Percentiles rank a stretch among this genome's conserved stretches.
Evolutionary conservation across 2,888 invertebrate genomes (phyloP).

Genomic region (Mythimna impura): DNA sequence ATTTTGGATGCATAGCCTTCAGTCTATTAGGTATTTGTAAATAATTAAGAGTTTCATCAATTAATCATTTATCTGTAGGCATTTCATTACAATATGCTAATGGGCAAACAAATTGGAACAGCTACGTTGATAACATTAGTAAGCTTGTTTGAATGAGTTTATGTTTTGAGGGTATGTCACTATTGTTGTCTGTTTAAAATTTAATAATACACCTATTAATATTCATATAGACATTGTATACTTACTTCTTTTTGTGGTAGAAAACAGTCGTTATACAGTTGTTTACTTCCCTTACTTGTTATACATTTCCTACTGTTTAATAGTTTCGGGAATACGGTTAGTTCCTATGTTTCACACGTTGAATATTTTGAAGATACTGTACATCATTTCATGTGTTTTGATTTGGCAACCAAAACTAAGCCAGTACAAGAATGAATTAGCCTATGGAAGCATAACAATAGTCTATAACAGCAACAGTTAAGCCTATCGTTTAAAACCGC

Average conservation of each 20-base stretch:
- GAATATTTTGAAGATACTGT: neutral
- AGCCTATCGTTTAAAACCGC: neutral
- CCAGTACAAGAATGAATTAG: neutral
- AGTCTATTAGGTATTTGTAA: neutral
- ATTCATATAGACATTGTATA: slow-evolving; percentile 3
- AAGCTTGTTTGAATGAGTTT: no score
- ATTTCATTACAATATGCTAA: neutral
- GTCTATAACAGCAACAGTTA: neutral
- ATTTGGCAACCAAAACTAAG: neutral
- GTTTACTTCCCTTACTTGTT: slow-evolving; percentile 44
- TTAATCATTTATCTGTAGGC: no score
- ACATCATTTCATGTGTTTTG: neutral
- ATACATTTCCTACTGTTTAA: slow-evolving; percentile 41
- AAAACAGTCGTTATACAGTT: slow-evolving; percentile 15
- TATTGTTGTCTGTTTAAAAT: neutral
- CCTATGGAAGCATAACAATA: neutral
- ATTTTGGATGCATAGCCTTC: neutral
- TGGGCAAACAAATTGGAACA: neutral
- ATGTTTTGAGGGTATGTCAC: neutral
- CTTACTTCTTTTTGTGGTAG: slow-evolving; percentile 25
- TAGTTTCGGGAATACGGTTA: slow-evolving; percentile 41
- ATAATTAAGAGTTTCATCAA: neutral
- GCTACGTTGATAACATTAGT: slow-evolving; percentile 1
- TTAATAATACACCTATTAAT: neutral
- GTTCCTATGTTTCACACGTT: slow-evolving; percentile 4